Percentiles rank a stretch among this genome's conserved stretches.
These are phyloP conservation scores for Lepidonotus clava DNA, from an alignment of 2,888 invertebrate genomes.

Conservation along the genomic window DNA sequence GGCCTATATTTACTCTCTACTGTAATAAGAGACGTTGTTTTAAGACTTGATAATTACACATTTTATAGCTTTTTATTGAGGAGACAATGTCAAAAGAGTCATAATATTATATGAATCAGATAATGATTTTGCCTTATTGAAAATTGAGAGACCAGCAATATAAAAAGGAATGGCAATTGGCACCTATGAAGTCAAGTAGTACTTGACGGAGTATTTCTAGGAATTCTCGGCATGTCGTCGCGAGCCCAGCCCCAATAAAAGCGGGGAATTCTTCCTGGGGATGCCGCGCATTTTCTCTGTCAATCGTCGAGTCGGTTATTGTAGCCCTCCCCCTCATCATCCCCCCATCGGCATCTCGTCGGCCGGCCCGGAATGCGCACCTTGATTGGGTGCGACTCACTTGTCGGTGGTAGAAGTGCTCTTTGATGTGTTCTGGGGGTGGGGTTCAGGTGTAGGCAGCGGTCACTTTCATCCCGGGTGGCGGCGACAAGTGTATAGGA, in stretches of 20 bases:
- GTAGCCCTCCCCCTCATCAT: neutral
- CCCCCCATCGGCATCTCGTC: neutral
- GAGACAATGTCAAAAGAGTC: too few species aligned
- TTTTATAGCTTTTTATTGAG: too few species aligned
- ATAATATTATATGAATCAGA: too few species aligned
- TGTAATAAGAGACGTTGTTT: too few species aligned
- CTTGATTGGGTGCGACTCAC: neutral
- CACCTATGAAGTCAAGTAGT: too few species aligned
- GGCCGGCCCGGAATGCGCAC: neutral
- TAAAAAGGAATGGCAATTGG: too few species aligned
- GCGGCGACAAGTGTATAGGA: neutral
- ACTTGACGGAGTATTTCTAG: too few species aligned
- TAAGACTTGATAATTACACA: too few species aligned
- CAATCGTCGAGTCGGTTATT: slow-evolving; percentile 18
- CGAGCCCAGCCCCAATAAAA: neutral
- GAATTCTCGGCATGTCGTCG: too few species aligned
- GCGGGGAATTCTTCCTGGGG: neutral
- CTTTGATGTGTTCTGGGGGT: slow-evolving; percentile 13
- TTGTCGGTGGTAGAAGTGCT: neutral
- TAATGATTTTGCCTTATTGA: too few species aligned
- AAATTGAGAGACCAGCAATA: too few species aligned
- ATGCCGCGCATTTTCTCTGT: slow-evolving; percentile 10
- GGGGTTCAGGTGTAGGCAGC: neutral
- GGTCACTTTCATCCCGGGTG: neutral
- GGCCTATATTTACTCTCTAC: too few species aligned